Evolutionary conservation across 2,797 vertebrate genomes (phyloP), one percentile per base, ranked within the genome.

Genomic region (Notolepis coatsorum): DNA sequence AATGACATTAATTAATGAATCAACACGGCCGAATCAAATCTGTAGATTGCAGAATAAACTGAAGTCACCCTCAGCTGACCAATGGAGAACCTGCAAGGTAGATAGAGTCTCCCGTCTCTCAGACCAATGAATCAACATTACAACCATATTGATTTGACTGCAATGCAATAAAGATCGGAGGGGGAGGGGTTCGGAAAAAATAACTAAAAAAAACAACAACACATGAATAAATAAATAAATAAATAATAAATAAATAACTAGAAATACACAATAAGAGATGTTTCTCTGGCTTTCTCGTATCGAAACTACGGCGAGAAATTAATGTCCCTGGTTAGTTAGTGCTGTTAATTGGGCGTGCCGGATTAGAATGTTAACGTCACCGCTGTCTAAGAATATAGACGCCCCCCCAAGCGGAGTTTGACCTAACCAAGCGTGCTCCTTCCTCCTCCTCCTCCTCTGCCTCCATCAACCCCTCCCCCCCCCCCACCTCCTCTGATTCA

Each of bases 321-420:
- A 91, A 86, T 77, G 84, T 88, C 59, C 41, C 71, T 67, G 90
- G 86, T 91, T 91, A 88, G 89, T 91, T 91, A 89, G 82, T 50
- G 74, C 5, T 90, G 86, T 84, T 88, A 91, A 92, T 87, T 84
- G 81, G 80, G 88, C 88, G 63, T 90, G 85, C 52, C 89, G 74
- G 88, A 91, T 89, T 90, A 90, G 87, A 89, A 89, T 88, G 82
- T 86, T 75, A 80, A 81, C 84, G 65, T 88, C 77, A 74, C 13
- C 8, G 15, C 17, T 7, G 24, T 45, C n/a, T 53, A 55, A 48
- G 61, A 78, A 75, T 2, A 64, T 38, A 53, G 75, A 58, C 73
- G 70, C 66, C 64, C 71, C 71, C 73, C 65, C 53, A 50, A 75
- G 83, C 72, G 71, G 77, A 28, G 43, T 88, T 82, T 90, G 87